phyloP scores from a whole-genome alignment of 1,140 invertebrate genomes.

The Cecropterus lyciades region DNA sequence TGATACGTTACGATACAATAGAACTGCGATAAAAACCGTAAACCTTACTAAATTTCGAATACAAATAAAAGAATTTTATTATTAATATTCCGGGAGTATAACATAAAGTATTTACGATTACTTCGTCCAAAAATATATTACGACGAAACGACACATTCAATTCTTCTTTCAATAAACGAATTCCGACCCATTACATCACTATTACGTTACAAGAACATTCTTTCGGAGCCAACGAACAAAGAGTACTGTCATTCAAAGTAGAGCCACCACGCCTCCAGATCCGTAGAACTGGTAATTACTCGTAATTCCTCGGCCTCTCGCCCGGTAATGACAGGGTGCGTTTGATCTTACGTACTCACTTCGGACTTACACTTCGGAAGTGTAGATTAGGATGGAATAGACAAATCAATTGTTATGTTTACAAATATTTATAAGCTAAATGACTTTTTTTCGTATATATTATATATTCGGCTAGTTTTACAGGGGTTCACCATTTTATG shows the following conservation, averaged over 20 bases:
- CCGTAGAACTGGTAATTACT: slow-evolving; percentile 56
- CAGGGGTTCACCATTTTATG: too few relatives aligned
- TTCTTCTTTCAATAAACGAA: slow-evolving; percentile 7
- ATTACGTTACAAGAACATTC: slow-evolving; percentile 35
- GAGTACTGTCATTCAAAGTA: slow-evolving; percentile 61
- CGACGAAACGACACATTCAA: not conserved
- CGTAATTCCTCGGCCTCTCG: slow-evolving; percentile 57
- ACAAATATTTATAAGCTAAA: too few relatives aligned
- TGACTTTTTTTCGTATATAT: too few relatives aligned
- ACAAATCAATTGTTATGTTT: not conserved
- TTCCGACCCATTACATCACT: slow-evolving; percentile 7
- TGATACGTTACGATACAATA: too few relatives aligned
- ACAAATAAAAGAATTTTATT: too few relatives aligned
- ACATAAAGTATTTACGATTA: not conserved
- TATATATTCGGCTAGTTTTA: too few relatives aligned
- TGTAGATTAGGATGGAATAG: slow-evolving; percentile 3
- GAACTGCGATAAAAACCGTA: too few relatives aligned
- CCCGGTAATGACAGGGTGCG: slow-evolving; percentile 63
- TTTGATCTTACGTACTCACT: slow-evolving; percentile 48
- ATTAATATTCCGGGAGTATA: not conserved
- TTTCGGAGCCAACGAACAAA: slow-evolving; percentile 52
- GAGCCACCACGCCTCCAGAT: slow-evolving; percentile 51
- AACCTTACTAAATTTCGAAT: too few relatives aligned
- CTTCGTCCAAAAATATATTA: not conserved
- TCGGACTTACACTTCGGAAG: slow-evolving; percentile 11